Base-by-base conservation (phyloP, 2,888 invertebrate species). In the Yponomeuta malinellus region DNA sequence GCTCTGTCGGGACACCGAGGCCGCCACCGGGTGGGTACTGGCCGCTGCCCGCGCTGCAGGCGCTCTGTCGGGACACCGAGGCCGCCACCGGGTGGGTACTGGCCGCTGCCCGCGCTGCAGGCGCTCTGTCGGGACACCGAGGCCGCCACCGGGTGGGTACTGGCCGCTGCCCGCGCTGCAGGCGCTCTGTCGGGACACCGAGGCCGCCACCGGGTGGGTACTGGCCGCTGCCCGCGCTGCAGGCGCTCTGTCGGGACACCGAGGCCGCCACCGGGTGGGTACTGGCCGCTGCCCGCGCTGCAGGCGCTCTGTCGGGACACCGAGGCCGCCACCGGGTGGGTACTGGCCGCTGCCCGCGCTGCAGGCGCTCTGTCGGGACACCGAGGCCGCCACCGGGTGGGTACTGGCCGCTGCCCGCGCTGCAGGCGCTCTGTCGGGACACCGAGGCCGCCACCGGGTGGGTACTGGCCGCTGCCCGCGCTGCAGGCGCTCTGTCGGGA, bases 1-100 rank as follows among this genome's bases (percentile, higher is more conserved):
- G 73, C 97, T 98, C 76, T 95, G 97, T 74, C 95, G 95, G 71
- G 96, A 98, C 84, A 96, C 98, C 74, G 98, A 98, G 84, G 90
- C 93, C 73, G 83, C 93, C 76, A 86, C 93, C 37, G 93, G 93
- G 94, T 95, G 79, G 82, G 83, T 72, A 29, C 23, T 68, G 48
- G 23, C 23, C 23, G 23, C 23, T 23, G 23, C 23, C 23, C 23
- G 23, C 23, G 23, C 23, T 23, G 23, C 23, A 23, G 23, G 23
- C 23, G 23, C 23, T 23, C 23, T 23, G 23, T 23, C 23, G 23
- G 23, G 23, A 23, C 23, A 23, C 23, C 23, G 23, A 23, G 23
- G 48, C 48, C 31, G 48, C n/a, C 10, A 33, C 67, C 67, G 8
- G 15, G 1, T 10, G n/a, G 5, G 33, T 33, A 33, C 6, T 66